Evolutionary conservation across 2,888 invertebrate genomes (phyloP), one percentile per base, ranked within the genome.

Genomic region (Ectemnius lituratus): DNA sequence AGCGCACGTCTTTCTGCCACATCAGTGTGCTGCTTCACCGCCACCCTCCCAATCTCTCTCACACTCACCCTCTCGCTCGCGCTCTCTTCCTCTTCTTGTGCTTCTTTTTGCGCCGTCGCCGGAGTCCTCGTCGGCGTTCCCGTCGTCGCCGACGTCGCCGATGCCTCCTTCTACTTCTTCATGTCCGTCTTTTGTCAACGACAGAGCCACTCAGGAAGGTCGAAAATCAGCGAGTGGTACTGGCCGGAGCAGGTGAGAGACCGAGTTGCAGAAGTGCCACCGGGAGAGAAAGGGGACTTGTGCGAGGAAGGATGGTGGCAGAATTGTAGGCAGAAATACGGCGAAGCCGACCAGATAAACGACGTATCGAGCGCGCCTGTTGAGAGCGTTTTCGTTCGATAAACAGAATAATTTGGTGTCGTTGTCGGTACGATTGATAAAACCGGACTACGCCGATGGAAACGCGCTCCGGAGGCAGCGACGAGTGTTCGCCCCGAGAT

Each of bases 391-490:
- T 80, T 77, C 73, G 75, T 65, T 58, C 80, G 80, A 80, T 80
- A 80, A 80, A 80, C 75, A 76, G 80, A 75, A 78, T 78, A 78
- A 80, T 80, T 80, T 80, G 75, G 80, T 75, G 70, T 70, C 67
- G 73, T 76, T 67, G 80, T 73, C 72, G 76, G 78, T 62, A 27
- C 74, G 80, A 75, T 82, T 79, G 81, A 75, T 77, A 79, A 79
- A 79, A 82, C 70, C 76, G 73, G 73, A 56, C 69, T 65, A 28
- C 47, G 57, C 61, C 65, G 77, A 77, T 75, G 64, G 72, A 67
- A 75, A 72, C 75, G 69, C 74, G 75, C 58, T 18, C 46, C 77
- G 63, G 58, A 69, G 73, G 63, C 68, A 63, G 58, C 47, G 78
- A 74, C 67, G 64, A 69, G 70, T 75, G 78, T 70, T 67, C 68